Base-by-base conservation (phyloP, 35 echinoderm and acorn worm species). In the Amphiura filiformis region DNA sequence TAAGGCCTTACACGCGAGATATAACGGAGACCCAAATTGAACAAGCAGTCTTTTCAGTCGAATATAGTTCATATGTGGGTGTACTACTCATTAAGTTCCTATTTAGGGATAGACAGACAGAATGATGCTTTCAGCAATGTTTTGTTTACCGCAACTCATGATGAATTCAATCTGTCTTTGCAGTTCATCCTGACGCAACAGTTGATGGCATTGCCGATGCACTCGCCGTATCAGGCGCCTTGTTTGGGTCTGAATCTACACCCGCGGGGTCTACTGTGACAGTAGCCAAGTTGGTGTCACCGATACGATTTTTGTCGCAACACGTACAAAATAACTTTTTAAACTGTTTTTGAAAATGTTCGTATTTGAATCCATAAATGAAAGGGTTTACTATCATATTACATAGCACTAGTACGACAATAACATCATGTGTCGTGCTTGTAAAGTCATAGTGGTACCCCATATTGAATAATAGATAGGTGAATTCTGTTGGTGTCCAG, bases 331-430 rank as follows among this genome's bases (percentile, higher is more conserved):
- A 86, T 38, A 90, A 86, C 36, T 79, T 39, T 77, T 90, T 90
- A 0, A 94, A 41, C 28, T 81, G 41, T 39, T 77, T 80, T 78
- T 86, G 87, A 83, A 94, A 90, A 35, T 81, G 87, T 77, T 94
- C 87, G 44, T 94, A 94, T n/a, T 94, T 85, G 32, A 94, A 90
- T 20, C 77, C 78, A 40, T 94, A 90, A 32, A 94, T 94, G 56
- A 94, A 90, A 1, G 92, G 92, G 28, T 89, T 87, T 12, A 84
- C 84, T 31, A 88, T 90, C 92, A 94, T 94, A 61, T 94, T 94
- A 35, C 87, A 85, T 35, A 94, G 64, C 11, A 94, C 92, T 0
- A 94, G 70, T 23, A 86, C 84, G 0, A 83, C 80, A 0, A 88
- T 84, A 14, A 83, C 56, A 23, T 81, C 75, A 61, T 90, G 88